Conservation (phyloP, 2,888 invertebrate species). For the Agriopis aurantiaria region DNA sequence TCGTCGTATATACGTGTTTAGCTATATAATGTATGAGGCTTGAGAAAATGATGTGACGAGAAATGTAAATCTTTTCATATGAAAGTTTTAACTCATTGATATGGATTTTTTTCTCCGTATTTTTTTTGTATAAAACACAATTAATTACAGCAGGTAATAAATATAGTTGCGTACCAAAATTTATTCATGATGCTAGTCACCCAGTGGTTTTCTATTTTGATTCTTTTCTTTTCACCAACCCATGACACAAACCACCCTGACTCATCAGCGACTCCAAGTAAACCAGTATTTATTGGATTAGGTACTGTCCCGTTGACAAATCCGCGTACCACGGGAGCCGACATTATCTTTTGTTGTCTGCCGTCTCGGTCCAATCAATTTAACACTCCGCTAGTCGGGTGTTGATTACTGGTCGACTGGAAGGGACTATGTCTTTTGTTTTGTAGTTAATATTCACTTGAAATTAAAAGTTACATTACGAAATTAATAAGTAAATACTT, state of each 20-base stretch:
- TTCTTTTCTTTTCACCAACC: not conserved
- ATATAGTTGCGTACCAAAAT: not conserved
- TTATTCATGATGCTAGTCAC: not conserved
- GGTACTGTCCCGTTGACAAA: slow-evolving; percentile 78
- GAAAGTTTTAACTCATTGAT: not conserved
- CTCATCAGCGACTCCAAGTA: slow-evolving; percentile 55
- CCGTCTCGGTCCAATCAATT: slow-evolving; percentile 82
- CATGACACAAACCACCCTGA: slow-evolving; percentile 46
- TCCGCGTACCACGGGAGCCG: slow-evolving; percentile 74
- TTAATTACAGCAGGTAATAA: too few relatives aligned
- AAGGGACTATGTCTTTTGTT: not conserved
- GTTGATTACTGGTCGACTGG: slow-evolving; percentile 74
- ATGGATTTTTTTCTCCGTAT: not conserved
- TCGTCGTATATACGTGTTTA: slow-evolving; percentile 30
- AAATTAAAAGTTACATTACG: not conserved
- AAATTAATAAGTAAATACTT: too few relatives aligned
- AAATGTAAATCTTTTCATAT: slow-evolving; percentile 7
- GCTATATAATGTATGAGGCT: slow-evolving; percentile 20
- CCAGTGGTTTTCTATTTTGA: not conserved
- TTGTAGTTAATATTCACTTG: not conserved
- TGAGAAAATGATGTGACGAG: slow-evolving; percentile 19
- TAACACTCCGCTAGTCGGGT: slow-evolving; percentile 61
- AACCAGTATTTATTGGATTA: slow-evolving; percentile 80
- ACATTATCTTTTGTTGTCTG: slow-evolving; percentile 82
- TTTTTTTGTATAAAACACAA: too few relatives aligned